Percentiles rank a stretch among this genome's conserved stretches.
These are phyloP conservation scores for Numenius arquata DNA, from an alignment of 2,113 vertebrate species.

Conservation along the genomic window DNA sequence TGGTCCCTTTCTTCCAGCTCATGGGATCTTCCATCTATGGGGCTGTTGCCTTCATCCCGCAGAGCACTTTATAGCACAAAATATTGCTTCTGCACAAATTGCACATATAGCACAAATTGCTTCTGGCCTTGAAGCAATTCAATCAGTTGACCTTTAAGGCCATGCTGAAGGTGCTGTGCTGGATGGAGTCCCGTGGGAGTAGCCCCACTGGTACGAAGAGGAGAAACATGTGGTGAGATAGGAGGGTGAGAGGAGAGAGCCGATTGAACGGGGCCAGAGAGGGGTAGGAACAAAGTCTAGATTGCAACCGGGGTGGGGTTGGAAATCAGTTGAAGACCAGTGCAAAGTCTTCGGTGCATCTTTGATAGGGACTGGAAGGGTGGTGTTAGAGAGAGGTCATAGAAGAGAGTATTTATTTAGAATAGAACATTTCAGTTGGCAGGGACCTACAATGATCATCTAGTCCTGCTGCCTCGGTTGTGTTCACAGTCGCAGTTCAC, in stretches of 20 bases:
- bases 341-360: slow-evolving; percentile 24
- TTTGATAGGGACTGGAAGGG: background rate
- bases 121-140: background rate
- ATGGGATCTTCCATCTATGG: accelerated
- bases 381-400: background rate
- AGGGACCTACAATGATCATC: accelerated
- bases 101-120: too few species aligned
- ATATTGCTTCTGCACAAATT: too few species aligned
- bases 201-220: accelerated
- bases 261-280: background rate
- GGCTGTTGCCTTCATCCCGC: background rate
- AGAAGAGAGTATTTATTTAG: background rate
- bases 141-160: background rate
- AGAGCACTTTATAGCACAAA: accelerated
- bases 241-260: background rate
- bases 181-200: background rate
- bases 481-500: background rate
- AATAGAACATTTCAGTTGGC: background rate
- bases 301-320: background rate
- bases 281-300: slow-evolving; percentile 3
- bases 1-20: accelerated
- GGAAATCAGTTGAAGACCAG: background rate
- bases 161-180: background rate
- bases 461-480: background rate
- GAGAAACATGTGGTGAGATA: background rate